Evolutionary conservation across 2,113 vertebrate species (phyloP).

Genomic region (Drymodes brunneopygia): DNA sequence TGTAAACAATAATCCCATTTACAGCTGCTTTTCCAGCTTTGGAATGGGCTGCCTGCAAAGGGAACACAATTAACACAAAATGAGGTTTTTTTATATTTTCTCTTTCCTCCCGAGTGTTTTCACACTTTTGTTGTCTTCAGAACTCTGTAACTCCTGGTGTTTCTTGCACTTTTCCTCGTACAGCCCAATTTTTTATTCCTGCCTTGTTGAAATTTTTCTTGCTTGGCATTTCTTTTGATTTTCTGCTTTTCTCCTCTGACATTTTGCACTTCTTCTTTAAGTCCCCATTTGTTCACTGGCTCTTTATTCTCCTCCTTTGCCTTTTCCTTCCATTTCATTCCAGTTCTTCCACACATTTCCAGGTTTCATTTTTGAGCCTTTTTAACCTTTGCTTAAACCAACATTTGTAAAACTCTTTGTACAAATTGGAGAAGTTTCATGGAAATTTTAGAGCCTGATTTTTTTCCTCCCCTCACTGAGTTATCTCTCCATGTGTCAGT

Average conservation of each 20-base stretch:
- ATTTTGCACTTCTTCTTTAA: not conserved
- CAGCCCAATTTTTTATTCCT: not conserved
- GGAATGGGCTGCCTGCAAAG: not conserved
- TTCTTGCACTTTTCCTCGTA: not conserved
- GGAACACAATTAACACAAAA: not conserved
- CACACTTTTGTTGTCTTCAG: not conserved
- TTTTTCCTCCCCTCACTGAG: not conserved
- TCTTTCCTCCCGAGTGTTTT: not conserved
- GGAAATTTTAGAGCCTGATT: not conserved
- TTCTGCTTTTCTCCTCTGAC: not conserved
- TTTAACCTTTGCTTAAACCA: not conserved
- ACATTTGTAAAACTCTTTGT: not conserved
- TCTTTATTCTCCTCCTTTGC: not conserved
- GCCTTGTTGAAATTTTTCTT: not conserved
- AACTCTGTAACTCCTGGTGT: not conserved
- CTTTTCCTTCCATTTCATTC: not conserved
- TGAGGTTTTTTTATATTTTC: not conserved
- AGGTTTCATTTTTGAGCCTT: not conserved
- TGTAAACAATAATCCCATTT: slow-evolving; percentile 29
- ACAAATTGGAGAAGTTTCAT: not conserved
- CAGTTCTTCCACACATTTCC: not conserved
- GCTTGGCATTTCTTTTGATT: not conserved
- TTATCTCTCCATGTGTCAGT: not conserved
- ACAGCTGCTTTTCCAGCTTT: not conserved
- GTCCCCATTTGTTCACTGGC: not conserved